A percentile compares a stretch with the other conserved stretches of the same genome.
Evolutionary conservation across 2,797 vertebrate species (phyloP).

Genomic region (Otolemur crassicaudatus): DNA sequence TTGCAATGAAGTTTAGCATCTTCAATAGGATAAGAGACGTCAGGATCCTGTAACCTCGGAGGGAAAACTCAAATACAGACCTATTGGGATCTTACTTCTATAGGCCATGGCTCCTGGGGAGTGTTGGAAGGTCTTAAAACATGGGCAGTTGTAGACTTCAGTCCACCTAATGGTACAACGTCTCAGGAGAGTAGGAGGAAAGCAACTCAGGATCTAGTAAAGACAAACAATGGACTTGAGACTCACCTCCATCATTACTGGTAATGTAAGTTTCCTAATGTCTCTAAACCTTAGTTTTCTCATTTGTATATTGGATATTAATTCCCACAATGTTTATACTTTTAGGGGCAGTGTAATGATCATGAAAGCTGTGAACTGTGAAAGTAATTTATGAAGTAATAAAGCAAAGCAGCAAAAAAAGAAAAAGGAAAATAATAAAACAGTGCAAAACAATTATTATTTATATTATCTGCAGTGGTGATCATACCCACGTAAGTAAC

Average conservation of each 20-base stretch:
- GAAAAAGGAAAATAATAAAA: background rate
- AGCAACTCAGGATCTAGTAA: background rate
- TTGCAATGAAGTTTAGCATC: background rate
- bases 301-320: background rate
- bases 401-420: background rate
- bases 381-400: conserved; percentile 1
- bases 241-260: background rate
- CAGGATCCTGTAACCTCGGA: background rate
- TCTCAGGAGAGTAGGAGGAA: background rate
- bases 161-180: background rate
- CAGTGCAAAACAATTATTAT: background rate
- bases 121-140: background rate
- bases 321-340: background rate
- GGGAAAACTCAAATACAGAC: background rate
- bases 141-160: background rate
- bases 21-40: background rate
- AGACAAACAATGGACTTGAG: background rate
- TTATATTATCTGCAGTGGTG: background rate
- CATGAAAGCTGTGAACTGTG: background rate
- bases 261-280: background rate
- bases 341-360: background rate
- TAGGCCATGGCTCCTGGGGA: background rate
- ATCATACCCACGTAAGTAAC: background rate
- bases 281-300: background rate
- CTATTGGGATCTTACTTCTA: background rate